These are phyloP conservation scores for Neomorphus geoffroyi DNA, from an alignment of 2,797 vertebrate species.

Conservation along the genomic window DNA sequence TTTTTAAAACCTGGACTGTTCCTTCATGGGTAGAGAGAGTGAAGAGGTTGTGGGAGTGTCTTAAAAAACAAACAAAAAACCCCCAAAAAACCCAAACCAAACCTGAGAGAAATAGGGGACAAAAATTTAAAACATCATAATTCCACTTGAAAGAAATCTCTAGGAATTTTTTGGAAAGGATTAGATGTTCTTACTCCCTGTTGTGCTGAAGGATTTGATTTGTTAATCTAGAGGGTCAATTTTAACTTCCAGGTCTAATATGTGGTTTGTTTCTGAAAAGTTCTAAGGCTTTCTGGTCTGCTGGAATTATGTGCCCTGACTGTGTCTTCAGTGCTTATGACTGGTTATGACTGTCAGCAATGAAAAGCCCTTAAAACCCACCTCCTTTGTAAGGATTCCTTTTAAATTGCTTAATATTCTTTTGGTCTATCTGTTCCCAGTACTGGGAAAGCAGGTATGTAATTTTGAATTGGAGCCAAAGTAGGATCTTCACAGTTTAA, in stretches of 20 bases:
- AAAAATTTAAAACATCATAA: background rate
- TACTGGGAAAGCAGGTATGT: background rate
- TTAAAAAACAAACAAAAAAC: background rate
- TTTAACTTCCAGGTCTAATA: background rate
- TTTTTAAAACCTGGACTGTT: background rate
- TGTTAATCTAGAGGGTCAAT: background rate
- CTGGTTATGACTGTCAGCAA: background rate
- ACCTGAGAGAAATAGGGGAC: background rate
- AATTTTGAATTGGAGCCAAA: background rate
- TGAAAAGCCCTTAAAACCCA: background rate
- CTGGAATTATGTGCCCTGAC: background rate
- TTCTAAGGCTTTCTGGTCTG: background rate
- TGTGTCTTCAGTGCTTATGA: background rate
- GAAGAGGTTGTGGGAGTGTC: background rate
- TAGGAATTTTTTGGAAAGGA: background rate
- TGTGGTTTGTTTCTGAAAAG: background rate
- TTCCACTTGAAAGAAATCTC: background rate
- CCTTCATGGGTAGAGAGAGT: background rate
- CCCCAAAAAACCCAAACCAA: background rate
- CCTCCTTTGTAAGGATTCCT: background rate
- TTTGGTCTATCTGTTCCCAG: background rate
- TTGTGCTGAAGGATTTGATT: background rate
- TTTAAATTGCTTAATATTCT: background rate
- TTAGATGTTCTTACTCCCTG: background rate
- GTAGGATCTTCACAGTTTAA: constrained; percentile 2